A percentile compares a stretch with the other conserved stretches of the same genome.
These are phyloP conservation scores for Drosophila pandora DNA, from an alignment of 1,140 invertebrate species.

Conservation along the genomic window DNA sequence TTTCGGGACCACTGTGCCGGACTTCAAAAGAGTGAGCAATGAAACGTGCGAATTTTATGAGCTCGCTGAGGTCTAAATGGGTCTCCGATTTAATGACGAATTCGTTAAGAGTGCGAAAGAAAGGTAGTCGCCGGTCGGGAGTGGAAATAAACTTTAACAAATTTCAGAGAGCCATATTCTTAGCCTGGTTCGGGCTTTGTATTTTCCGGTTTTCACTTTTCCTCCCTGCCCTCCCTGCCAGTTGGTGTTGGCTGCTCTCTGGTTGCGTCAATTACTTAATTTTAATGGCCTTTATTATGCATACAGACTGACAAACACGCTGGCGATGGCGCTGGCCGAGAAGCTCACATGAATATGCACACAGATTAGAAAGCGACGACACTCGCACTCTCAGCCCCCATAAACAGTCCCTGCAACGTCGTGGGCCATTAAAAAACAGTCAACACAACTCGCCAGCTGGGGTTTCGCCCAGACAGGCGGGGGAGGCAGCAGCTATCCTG, in stretches of 20 bases:
- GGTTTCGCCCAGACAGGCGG: background rate
- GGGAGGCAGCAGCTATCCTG: too few species aligned
- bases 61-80: constrained; percentile 59
- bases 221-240: background rate
- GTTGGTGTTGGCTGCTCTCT: constrained; percentile 32
- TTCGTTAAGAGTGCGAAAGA: constrained; percentile 7
- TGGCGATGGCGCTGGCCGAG: background rate
- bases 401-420: constrained; percentile 43
- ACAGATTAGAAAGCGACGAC: constrained; percentile 56
- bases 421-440: constrained; percentile 47
- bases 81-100: constrained; percentile 61
- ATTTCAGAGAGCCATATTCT: constrained; percentile 12
- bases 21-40: constrained; percentile 9
- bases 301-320: constrained; percentile 22
- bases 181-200: constrained; percentile 10
- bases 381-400: constrained; percentile 46
- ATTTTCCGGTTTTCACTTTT: constrained; percentile 58
- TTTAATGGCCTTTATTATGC: constrained; percentile 70
- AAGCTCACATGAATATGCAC: constrained; percentile 42
- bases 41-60: constrained; percentile 66
- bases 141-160: constrained; percentile 10
- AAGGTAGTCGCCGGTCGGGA: background rate
- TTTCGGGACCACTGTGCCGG: constrained; percentile 19
- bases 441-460: constrained; percentile 15
- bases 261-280: constrained; percentile 68